Evolutionary conservation across 2,113 vertebrate genomes (phyloP), one percentile per base, ranked within the genome.

Genomic region (Plectropomus leopardus): DNA sequence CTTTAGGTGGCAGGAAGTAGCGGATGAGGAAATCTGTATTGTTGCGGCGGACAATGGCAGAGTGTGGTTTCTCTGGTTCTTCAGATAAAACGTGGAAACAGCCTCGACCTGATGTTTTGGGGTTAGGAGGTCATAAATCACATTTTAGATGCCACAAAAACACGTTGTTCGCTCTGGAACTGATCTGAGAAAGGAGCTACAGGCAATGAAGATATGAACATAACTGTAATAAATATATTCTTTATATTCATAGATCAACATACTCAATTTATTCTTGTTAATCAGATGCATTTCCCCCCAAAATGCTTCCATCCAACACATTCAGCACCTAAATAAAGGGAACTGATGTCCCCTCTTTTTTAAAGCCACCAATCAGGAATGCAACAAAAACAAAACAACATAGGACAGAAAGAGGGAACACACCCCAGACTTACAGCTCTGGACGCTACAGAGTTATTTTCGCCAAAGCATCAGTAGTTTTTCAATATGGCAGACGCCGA

Each of bases 1-100:
- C 63, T 42, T n/a, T 21, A 1, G 23, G 72, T 57, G 72, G 34
- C 82, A 92, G 90, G 87, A 92, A 90, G 78, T 76, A 19, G 80
- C 84, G 64, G 64, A 68, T 53, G 86, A 90, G 85, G 89, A 93
- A 90, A 84, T 48, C 40, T 47, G 67, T 80, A 30, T 88, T 85
- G 82, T 45, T 67, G 59, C 36, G 9, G 55, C 44, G 53, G 42
- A 76, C 78, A 80, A 75, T 58, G 78, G 55, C 64, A 78, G 36
- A 53, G 9, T 88, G 88, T 86, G 91, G 83, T 86, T 90, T 92
- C 55, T 91, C 92, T 95, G 94, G n/a, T 71, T 75, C 32, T 55
- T 71, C 50, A 86, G 91, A 94, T 94, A 92, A 93, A 73, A 83
- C 2, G 21, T 45, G 34, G 19, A 32, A 48, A 59, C 61, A 26